Conservation (phyloP, 2,113 vertebrate species). For the Indicator maculatus region DNA sequence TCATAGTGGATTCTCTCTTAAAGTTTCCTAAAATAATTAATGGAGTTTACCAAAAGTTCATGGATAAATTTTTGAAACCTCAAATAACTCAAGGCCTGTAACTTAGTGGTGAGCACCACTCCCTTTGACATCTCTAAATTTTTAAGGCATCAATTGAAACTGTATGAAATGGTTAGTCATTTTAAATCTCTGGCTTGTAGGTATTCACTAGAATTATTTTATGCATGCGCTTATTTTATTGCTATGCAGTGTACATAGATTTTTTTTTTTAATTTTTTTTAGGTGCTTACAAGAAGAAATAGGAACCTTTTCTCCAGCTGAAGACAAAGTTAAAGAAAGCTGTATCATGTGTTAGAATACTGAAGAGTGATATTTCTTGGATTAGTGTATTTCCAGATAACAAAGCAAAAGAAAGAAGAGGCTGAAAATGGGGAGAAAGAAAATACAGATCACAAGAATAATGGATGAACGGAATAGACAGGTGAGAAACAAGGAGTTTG, state of each 20-base stretch:
- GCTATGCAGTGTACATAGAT: neutral
- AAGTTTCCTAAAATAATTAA: neutral
- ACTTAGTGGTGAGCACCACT: neutral
- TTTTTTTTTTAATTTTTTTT: neutral
- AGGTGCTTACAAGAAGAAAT: slow-evolving; percentile 66
- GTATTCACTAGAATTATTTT: neutral
- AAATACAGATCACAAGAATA: slow-evolving; percentile 99
- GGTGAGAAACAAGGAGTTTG: slow-evolving; percentile 77
- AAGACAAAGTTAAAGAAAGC: slow-evolving; percentile 73
- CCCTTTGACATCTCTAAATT: neutral
- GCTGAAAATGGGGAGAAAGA: slow-evolving; percentile 95
- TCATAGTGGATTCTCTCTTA: neutral
- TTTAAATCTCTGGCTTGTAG: neutral
- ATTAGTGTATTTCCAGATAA: slow-evolving; percentile 86
- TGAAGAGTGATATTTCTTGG: slow-evolving; percentile 79
- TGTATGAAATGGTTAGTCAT: neutral
- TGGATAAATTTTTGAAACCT: neutral
- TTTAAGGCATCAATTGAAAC: neutral
- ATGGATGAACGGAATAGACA: slow-evolving; percentile 99
- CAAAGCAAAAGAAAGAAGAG: slow-evolving; percentile 80
- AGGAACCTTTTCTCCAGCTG: slow-evolving; percentile 44
- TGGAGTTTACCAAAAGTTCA: neutral
- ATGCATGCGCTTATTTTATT: neutral
- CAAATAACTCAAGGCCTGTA: neutral
- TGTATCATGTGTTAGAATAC: slow-evolving; percentile 91